phyloP scores from a whole-genome alignment of 2,113 vertebrate species.

The Burhinus oedicnemus region DNA sequence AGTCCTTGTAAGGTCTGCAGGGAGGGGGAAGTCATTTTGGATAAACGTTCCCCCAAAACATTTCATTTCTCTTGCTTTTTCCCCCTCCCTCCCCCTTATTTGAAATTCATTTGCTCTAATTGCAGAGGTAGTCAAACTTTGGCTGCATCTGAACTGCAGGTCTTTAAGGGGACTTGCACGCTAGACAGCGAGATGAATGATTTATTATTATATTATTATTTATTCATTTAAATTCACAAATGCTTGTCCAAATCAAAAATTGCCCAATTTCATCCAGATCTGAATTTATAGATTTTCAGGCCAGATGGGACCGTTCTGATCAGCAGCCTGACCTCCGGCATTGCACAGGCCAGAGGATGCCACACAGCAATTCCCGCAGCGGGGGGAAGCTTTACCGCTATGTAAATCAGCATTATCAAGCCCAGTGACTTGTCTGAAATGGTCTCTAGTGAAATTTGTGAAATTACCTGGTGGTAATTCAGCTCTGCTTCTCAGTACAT shows the following conservation, averaged over 20 bases:
- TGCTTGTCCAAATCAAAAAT: conserved; percentile 64
- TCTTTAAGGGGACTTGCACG: background rate
- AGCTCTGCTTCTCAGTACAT: background rate
- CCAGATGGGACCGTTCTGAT: conserved; percentile 31
- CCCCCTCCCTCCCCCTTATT: background rate
- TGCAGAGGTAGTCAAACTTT: conserved; percentile 62
- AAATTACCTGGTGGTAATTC: background rate
- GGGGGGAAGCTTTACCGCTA: background rate
- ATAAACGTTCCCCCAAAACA: background rate
- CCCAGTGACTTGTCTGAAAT: background rate
- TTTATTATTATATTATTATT: conserved; percentile 67
- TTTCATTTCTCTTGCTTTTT: background rate
- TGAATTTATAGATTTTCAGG: conserved; percentile 69
- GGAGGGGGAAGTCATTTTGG: background rate
- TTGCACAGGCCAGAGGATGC: background rate
- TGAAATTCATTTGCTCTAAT: conserved; percentile 59
- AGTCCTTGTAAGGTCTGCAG: background rate
- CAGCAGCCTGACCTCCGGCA: conserved; percentile 21
- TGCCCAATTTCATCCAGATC: conserved; percentile 53
- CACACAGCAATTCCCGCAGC: rapidly evolving
- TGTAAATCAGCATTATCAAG: conserved; percentile 39
- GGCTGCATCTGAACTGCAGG: conserved; percentile 49
- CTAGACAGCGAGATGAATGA: conserved; percentile 53
- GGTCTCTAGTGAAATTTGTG: background rate
- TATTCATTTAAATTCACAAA: conserved; percentile 72